Evolutionary conservation across 2,113 vertebrate genomes (phyloP), one percentile per base, ranked within the genome.

Genomic region (Mus spicilegus): DNA sequence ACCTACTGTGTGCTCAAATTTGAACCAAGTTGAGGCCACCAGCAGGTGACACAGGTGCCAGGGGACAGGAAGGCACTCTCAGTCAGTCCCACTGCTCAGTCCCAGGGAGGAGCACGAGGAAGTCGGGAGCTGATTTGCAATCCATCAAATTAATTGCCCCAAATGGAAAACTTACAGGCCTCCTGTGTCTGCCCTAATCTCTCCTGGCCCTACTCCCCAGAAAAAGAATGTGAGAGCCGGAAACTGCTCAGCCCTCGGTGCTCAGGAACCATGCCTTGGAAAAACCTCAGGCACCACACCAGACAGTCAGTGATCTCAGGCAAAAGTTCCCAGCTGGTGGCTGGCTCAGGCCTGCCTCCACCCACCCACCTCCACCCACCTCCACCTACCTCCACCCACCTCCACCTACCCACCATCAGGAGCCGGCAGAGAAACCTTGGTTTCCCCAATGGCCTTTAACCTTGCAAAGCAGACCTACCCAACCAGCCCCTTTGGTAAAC

Each of bases 111-210:
- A 46, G 11, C 20, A 46, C 77, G 92, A 81, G 86, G 92, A 93
- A 97, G 93, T 80, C 63, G 81, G 46, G 51, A 96, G 56, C 82
- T 91, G 63, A 92, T 97, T 95, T 85, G 95, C 63, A 95, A 96
- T 95, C 96, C 96, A 93, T 97, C 97, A 97, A 97, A 96, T 95
- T 97, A 98, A 98, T 97, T 98, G 89, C 88, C 90, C 86, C 82
- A 96, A 97, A 97, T 97, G 96, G 93, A 95, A 97, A 97, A 94
- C 91, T 95, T 94, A 95, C 81, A 96, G 94, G 77, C 80, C 94
- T 95, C 80, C 54, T n/a, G 80, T 22, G 76, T 95, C 61, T 80
- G 76, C 72, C 86, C 89, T 97, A 95, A 97, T 91, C 97, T 96
- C 85, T 85, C 76, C 51, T 3, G 49, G 86, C 77, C 92, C 90